Evolutionary conservation across 2,888 invertebrate genomes (phyloP), one percentile per base, ranked within the genome.

Genomic region (Conus canariensis): DNA sequence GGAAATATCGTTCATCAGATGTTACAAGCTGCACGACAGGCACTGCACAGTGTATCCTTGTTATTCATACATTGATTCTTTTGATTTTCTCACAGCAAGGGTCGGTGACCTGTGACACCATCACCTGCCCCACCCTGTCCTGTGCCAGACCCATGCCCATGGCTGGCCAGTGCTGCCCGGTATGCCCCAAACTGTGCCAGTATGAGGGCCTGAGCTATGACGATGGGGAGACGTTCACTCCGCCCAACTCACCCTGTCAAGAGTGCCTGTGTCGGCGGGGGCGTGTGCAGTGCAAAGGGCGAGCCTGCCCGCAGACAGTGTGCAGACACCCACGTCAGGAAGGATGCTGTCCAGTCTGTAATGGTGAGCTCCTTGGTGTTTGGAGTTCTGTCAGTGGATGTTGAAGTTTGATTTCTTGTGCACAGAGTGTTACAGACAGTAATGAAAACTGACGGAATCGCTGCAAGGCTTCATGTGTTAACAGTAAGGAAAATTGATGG

Each of bases 261-360:
- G 93, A 94, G 82, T 95, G 95, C 91, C 85, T 91, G 16, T 95
- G 95, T 91, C 92, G 93, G 90, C 91, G 93, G 25, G 95, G 95
- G 5, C 90, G 92, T 70, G 93, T 95, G 0, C 92, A 92, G 30
- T 95, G 95, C 91, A 91, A 90, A 59, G 90, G 91, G 7, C 91
- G 91, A 70, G 89, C 88, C 25, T 95, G 95, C 90, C 93, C 92
- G 22, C 89, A 92, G 56, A 92, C 93, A 8, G 91, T 91, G 88
- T 95, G 95, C 92, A 89, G 91, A n/a, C 91, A 94, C 88, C 95
- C 95, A 2, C 93, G 93, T 0, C 91, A 92, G 59, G 94, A 93
- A 74, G 92, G 91, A 60, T 95, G 95, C 90, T 95, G 95, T 90
- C 94, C 93, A 14, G 92, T 92, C 14, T 95, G 95, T 91, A 90